phyloP scores from a whole-genome alignment of 2,113 vertebrate genomes.

The Laterallus jamaicensis region DNA sequence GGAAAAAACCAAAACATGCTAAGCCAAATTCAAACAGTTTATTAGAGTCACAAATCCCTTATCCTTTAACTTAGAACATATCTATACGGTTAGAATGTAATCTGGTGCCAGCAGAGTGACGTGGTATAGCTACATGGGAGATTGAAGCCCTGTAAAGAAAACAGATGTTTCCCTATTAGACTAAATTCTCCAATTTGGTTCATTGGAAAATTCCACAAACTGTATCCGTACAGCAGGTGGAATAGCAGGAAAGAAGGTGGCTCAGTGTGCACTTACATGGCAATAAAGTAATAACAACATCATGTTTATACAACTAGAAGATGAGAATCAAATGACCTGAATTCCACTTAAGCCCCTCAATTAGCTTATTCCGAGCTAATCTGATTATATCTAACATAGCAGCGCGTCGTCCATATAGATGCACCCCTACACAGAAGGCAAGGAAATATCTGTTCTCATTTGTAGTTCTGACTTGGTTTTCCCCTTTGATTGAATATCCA shows the following conservation, averaged over 20 bases:
- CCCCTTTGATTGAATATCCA: not conserved
- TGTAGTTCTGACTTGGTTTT: not conserved
- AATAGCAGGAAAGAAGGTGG: not conserved
- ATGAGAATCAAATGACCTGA: not conserved
- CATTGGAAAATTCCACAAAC: not conserved
- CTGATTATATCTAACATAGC: not conserved
- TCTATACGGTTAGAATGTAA: not conserved
- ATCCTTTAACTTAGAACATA: not conserved
- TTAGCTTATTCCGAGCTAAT: not conserved
- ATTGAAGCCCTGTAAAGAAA: not conserved
- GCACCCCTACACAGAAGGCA: not conserved
- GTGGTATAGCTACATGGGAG: not conserved
- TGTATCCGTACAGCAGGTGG: not conserved
- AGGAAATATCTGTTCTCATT: not conserved
- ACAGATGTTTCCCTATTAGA: not conserved
- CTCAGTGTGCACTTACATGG: not conserved
- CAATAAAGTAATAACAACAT: not conserved
- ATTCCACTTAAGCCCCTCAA: not conserved
- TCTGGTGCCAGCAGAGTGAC: not conserved
- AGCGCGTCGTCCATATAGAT: not conserved
- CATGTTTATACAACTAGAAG: not conserved
- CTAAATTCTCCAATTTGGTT: not conserved
- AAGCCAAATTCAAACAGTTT: too few relatives aligned
- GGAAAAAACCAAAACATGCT: not conserved
- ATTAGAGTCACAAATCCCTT: not conserved